These are phyloP conservation scores for Drosophila seclusa DNA, from an alignment of 2,888 invertebrate species.

Conservation along the genomic window DNA sequence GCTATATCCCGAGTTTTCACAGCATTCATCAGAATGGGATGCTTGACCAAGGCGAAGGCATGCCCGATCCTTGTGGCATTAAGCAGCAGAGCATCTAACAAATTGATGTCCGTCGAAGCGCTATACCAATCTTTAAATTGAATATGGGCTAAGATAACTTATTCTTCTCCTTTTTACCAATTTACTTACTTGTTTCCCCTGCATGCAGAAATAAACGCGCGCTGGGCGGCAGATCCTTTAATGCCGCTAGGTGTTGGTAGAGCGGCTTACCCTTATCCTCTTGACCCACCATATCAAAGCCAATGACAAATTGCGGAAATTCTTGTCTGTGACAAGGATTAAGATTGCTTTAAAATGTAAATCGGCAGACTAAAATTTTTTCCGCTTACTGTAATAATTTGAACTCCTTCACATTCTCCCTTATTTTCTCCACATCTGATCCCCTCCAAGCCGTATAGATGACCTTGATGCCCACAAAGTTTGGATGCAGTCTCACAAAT, in stretches of 20 bases:
- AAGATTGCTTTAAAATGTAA: neutral
- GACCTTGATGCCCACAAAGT: constrained; percentile 87
- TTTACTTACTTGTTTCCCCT: constrained; percentile 87
- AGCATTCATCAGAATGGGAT: constrained; percentile 83
- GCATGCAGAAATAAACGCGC: constrained; percentile 88
- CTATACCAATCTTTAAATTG: constrained; percentile 86
- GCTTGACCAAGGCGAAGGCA: constrained; percentile 83
- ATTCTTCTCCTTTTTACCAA: neutral
- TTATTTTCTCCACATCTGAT: constrained; percentile 41
- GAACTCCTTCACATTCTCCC: constrained; percentile 64
- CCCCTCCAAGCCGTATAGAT: constrained; percentile 85
- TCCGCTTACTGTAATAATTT: constrained; percentile 76
- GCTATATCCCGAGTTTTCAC: constrained; percentile 82
- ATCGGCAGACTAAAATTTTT: neutral
- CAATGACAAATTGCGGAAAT: constrained; percentile 87
- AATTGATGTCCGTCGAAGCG: constrained; percentile 86
- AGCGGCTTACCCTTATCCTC: constrained; percentile 88
- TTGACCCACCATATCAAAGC: constrained; percentile 89
- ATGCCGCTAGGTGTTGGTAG: constrained; percentile 66
- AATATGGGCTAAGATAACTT: neutral
- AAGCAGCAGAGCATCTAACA: constrained; percentile 85
- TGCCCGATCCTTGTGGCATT: constrained; percentile 84
- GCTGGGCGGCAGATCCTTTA: constrained; percentile 73
- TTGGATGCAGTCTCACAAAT: constrained; percentile 86
- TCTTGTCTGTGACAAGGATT: constrained; percentile 54